These are phyloP conservation scores for Drosophila eohydei DNA, from an alignment of 2,888 invertebrate genomes.

Conservation along the genomic window DNA sequence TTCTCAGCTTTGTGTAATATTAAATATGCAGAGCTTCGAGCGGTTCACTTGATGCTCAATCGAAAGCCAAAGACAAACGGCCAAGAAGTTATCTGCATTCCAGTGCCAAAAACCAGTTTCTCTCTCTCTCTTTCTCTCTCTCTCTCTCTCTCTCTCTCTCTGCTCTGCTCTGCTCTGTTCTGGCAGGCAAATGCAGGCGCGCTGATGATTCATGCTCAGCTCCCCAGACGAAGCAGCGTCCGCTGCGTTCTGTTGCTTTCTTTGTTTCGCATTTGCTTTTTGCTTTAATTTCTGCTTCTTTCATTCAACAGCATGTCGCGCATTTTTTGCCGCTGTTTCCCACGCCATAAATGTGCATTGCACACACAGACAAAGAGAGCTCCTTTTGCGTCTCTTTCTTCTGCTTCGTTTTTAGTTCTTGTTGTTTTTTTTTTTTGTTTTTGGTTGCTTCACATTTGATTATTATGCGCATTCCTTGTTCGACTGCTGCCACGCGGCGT, in stretches of 20 bases:
- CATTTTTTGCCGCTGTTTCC: slow-evolving; percentile 64
- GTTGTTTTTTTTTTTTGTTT: background rate
- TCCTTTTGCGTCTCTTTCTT: background rate
- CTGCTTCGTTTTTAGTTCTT: background rate
- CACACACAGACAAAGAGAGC: slow-evolving; percentile 8
- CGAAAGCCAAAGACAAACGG: slow-evolving; percentile 36
- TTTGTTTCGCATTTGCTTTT: slow-evolving; percentile 19
- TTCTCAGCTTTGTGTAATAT: slow-evolving; percentile 59
- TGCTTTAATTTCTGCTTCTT: slow-evolving; percentile 55
- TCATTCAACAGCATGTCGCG: slow-evolving; percentile 60
- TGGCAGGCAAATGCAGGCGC: slow-evolving; percentile 47
- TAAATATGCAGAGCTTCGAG: slow-evolving; percentile 71
- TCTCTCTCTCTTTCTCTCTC: slow-evolving; percentile 18
- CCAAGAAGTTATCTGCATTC: slow-evolving; percentile 77
- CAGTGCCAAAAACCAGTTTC: slow-evolving; percentile 68
- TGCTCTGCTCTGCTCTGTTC: background rate
- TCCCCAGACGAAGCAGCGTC: slow-evolving; percentile 72
- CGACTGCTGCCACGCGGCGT: slow-evolving; percentile 59
- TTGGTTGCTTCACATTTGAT: slow-evolving; percentile 36
- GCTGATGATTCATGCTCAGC: slow-evolving; percentile 67
- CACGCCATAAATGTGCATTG: slow-evolving; percentile 68
- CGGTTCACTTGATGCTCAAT: slow-evolving; percentile 60
- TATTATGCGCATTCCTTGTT: slow-evolving; percentile 61
- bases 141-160: background rate
- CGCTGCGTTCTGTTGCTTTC: slow-evolving; percentile 41